Evolutionary conservation across 2,797 vertebrate genomes (phyloP).

Genomic region (Okamejei kenojei): DNA sequence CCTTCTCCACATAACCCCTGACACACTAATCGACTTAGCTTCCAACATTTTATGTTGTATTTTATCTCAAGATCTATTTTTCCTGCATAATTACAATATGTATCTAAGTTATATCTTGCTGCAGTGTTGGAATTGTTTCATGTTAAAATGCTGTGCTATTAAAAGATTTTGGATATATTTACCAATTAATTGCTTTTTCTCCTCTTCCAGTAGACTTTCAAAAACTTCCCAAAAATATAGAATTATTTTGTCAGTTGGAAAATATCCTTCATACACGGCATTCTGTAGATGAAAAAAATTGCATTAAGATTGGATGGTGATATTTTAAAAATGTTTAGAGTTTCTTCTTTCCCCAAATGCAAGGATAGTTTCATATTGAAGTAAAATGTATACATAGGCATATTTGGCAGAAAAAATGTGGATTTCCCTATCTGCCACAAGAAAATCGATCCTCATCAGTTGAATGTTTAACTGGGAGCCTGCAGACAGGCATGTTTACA

Average conservation of each 20-base stretch:
- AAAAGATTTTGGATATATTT: constrained; percentile 41
- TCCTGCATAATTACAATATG: not conserved
- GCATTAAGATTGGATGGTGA: not conserved
- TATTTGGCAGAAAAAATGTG: not conserved
- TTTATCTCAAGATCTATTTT: not conserved
- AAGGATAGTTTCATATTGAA: not conserved
- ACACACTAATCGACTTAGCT: too few relatives aligned
- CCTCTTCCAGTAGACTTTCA: constrained; percentile 49
- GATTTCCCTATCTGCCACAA: not conserved
- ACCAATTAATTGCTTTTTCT: constrained; percentile 62
- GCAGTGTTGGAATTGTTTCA: not conserved
- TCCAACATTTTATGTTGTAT: too few relatives aligned
- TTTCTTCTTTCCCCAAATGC: not conserved
- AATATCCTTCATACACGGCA: not conserved
- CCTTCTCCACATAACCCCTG: too few relatives aligned
- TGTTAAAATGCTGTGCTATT: constrained; percentile 32
- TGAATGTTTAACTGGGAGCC: not conserved
- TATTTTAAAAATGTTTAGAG: not conserved
- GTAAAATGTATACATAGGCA: not conserved
- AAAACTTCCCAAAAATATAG: constrained; percentile 61
- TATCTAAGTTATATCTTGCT: not conserved
- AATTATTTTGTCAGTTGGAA: constrained; percentile 49
- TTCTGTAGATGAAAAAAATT: constrained; percentile 50
- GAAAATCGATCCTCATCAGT: not conserved
- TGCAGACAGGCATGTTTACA: too few relatives aligned